Percentiles rank a stretch among this genome's conserved stretches.
These are phyloP conservation scores for Salticus scenicus DNA, from an alignment of 2,888 invertebrate species.

Conservation along the genomic window DNA sequence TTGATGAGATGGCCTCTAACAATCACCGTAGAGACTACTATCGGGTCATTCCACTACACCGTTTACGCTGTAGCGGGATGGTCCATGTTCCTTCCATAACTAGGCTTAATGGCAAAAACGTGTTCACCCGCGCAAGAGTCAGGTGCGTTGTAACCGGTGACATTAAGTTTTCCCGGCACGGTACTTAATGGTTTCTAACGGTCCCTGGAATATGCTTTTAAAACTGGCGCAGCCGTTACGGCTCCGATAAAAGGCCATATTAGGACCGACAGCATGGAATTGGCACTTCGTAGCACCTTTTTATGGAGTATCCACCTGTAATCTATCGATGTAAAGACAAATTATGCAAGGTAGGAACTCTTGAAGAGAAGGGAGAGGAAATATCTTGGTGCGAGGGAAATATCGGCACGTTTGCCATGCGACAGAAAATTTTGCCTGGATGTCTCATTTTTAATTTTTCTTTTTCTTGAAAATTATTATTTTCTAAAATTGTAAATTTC, in stretches of 20 bases:
- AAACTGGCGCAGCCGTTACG: conserved; percentile 62
- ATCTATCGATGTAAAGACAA: conserved; percentile 45
- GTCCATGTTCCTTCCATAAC: conserved; percentile 34
- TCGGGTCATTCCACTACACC: conserved; percentile 3
- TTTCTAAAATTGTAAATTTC: too few species aligned
- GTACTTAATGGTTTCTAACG: conserved; percentile 57
- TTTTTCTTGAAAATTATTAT: too few species aligned
- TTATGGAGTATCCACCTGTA: conserved; percentile 66
- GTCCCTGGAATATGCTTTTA: conserved; percentile 57
- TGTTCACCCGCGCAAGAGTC: conserved; percentile 64
- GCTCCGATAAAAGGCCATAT: conserved; percentile 56
- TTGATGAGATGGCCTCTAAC: background rate
- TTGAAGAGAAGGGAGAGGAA: background rate
- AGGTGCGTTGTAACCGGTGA: conserved; percentile 60
- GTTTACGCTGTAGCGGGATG: conserved; percentile 1
- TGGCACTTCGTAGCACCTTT: conserved; percentile 62
- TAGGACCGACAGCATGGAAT: conserved; percentile 38
- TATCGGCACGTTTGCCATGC: too few species aligned
- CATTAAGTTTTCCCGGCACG: conserved; percentile 63
- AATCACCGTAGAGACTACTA: conserved; percentile 4
- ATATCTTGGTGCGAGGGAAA: background rate
- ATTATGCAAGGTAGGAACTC: conserved; percentile 17
- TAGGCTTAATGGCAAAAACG: conserved; percentile 65
- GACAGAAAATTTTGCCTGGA: too few species aligned
- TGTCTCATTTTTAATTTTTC: too few species aligned